Evolutionary conservation across 2,797 vertebrate genomes (phyloP), one percentile per base, ranked within the genome.

Genomic region (Hippoglossus hippoglossus): DNA sequence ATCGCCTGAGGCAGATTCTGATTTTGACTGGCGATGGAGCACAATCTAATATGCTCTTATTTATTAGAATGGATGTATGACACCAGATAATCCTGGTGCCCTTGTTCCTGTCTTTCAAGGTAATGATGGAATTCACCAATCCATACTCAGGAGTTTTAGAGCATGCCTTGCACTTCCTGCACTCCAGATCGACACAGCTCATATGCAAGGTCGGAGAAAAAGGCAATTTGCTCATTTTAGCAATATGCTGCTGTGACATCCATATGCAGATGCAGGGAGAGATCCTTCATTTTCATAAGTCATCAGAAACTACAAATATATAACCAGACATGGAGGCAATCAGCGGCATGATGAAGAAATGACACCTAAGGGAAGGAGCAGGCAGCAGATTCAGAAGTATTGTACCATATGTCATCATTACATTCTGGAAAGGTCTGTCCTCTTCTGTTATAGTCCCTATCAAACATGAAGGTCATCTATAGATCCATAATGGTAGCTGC

Each of bases 21-120:
- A 87, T 91, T 84, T 73, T 46, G 44, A 60, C 73, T 41, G 79
- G 77, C 78, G 91, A 93, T 91, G 89, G 8, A 84, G 74, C 78
- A 63, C 83, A 82, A 83, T 89, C 85, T 90, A 93, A 92, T 86
- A 89, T 79, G 83, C 60, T 67, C 79, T 91, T 91, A 92, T 93
- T 92, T 92, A 93, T 92, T 92, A 93, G 79, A 89, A 82, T 76
- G 75, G 84, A 85, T 88, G 87, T 85, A 89, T 82, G 76, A 86
- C 81, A 82, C 79, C 67, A 84, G 86, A 94, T 91, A 90, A 93
- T 90, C 79, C 83, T 21, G 53, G 31, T 77, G 83, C 83, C 91
- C 91, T 94, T 92, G 88, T 88, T 91, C 79, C 77, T 26, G 63
- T 89, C 88, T 91, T 92, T 93, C 88, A 93, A 90, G 87, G 89